Conservation (phyloP, 2,797 vertebrate species). For the Psittacula echo region DNA sequence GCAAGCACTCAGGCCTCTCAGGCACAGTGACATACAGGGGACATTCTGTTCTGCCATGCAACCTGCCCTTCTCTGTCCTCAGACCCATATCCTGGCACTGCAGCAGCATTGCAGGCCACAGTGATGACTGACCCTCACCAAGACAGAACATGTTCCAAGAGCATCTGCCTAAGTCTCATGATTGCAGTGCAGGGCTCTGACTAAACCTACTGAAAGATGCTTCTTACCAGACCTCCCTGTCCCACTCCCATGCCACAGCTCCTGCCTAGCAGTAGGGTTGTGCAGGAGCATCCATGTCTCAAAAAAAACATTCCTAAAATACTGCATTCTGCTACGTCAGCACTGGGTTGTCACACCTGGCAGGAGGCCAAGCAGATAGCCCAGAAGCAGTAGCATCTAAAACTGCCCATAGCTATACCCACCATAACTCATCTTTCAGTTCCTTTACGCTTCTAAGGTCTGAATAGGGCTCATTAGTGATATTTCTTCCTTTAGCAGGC, state of each 20-base stretch:
- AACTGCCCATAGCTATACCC: neutral
- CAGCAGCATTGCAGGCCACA: neutral
- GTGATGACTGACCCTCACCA: accelerated
- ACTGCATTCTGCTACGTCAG: neutral
- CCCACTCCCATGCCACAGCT: neutral
- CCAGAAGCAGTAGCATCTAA: neutral
- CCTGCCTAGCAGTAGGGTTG: neutral
- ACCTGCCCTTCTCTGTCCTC: neutral
- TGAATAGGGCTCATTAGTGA: neutral
- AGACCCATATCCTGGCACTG: accelerated
- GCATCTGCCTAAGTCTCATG: accelerated
- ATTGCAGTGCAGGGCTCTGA: neutral
- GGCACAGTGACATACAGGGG: neutral
- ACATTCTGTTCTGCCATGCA: accelerated
- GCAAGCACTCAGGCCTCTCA: neutral
- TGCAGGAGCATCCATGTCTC: neutral
- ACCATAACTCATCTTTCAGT: neutral
- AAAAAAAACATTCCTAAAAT: accelerated
- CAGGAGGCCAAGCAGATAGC: neutral
- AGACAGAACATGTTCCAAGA: accelerated
- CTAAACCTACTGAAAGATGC: neutral
- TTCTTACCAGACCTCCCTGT: neutral
- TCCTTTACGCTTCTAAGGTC: neutral
- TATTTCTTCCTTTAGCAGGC: neutral
- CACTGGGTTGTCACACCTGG: accelerated